Conservation (phyloP, 2,113 vertebrate species). For the Solenodon paradoxus region DNA sequence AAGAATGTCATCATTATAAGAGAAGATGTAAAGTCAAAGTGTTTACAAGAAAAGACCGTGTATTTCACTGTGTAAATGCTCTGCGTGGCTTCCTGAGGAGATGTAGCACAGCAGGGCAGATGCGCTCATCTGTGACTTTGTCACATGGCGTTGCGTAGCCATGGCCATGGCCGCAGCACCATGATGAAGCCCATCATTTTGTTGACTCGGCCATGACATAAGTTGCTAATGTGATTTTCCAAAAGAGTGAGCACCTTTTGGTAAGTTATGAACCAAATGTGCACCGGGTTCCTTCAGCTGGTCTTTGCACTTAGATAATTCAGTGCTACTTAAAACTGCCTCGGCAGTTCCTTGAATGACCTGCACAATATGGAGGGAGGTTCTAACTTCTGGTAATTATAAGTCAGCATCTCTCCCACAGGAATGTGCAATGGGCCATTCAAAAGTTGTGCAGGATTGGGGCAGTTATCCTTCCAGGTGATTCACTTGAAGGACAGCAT, state of each 20-base stretch:
- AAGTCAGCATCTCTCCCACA: not conserved
- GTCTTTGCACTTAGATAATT: not conserved
- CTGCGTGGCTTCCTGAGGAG: not conserved
- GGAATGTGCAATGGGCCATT: not conserved
- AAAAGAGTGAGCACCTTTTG: not conserved
- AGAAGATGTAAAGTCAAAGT: not conserved
- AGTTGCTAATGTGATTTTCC: not conserved
- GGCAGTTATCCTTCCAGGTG: not conserved
- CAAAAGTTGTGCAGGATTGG: not conserved
- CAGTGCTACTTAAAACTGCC: not conserved
- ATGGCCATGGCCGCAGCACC: not conserved
- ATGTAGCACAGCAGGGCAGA: not conserved
- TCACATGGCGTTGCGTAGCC: too few relatives aligned
- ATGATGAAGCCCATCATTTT: not conserved
- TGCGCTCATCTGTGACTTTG: too few relatives aligned
- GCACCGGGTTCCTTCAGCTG: not conserved
- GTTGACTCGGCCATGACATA: not conserved
- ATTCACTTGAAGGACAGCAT: not conserved
- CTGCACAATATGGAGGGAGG: not conserved
- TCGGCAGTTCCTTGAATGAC: not conserved
- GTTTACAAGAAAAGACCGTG: not conserved
- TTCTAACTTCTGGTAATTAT: not conserved
- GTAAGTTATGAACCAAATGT: not conserved
- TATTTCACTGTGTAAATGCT: not conserved
- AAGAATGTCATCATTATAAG: not conserved